Percentiles rank a stretch among this genome's conserved stretches.
phyloP scores from a whole-genome alignment of 2,797 vertebrate genomes.

The Balearica regulorum region DNA sequence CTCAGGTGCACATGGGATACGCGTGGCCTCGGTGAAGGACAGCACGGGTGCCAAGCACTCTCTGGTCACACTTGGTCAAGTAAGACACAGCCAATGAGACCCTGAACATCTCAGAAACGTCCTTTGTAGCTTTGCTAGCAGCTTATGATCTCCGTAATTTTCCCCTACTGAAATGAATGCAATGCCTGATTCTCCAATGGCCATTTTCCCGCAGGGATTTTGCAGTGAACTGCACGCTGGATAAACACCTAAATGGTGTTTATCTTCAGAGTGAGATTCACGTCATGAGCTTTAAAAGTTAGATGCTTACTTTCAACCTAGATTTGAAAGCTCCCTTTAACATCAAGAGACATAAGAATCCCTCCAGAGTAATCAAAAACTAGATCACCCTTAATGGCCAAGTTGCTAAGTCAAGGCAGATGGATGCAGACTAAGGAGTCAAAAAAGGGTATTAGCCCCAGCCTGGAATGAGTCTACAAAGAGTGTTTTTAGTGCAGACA shows the following conservation, averaged over 20 bases:
- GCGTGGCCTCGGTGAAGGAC: background rate
- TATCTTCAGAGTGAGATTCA: background rate
- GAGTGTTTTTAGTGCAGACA: background rate
- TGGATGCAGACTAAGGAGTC: background rate
- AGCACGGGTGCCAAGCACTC: background rate
- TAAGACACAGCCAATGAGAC: background rate
- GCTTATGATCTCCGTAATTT: background rate
- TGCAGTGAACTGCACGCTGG: background rate
- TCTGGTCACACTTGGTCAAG: background rate
- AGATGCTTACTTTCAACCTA: background rate
- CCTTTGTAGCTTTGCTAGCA: background rate
- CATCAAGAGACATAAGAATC: background rate
- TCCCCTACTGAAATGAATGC: background rate
- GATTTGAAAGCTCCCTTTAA: background rate
- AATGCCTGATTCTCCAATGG: background rate
- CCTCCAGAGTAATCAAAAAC: background rate
- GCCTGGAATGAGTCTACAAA: background rate
- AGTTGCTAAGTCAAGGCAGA: background rate
- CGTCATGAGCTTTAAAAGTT: background rate
- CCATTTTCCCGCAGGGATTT: background rate
- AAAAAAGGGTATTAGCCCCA: background rate
- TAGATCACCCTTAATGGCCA: background rate
- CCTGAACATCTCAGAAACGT: rapidly evolving
- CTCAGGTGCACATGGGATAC: background rate
- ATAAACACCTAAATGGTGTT: background rate